These are phyloP conservation scores for Rutilus rutilus DNA, from an alignment of 2,113 vertebrate species.

Conservation along the genomic window DNA sequence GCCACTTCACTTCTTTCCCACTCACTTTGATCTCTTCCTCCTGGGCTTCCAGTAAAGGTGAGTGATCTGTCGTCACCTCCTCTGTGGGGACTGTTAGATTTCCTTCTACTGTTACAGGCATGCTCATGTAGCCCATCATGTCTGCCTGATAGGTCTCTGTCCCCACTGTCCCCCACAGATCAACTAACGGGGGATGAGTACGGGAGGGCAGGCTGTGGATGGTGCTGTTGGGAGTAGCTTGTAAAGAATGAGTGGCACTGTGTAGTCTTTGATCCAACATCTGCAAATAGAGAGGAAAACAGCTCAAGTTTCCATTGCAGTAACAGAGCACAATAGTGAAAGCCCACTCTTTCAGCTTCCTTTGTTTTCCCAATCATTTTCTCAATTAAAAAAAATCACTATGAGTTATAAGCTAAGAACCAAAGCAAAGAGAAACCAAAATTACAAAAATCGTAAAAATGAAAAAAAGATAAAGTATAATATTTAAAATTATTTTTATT, in stretches of 20 bases:
- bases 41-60: constrained; percentile 84
- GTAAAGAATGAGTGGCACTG: constrained; percentile 78
- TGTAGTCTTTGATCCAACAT: constrained; percentile 76
- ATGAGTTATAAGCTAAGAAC: background rate
- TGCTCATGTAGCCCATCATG: constrained; percentile 80
- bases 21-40: constrained; percentile 80
- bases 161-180: constrained; percentile 85
- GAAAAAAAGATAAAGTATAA: background rate
- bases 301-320: background rate
- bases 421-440: background rate
- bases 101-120: constrained; percentile 79
- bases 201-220: constrained; percentile 79
- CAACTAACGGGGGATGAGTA: constrained; percentile 83
- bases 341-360: background rate
- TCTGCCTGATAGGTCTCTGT: constrained; percentile 78
- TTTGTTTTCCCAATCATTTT: background rate
- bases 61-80: constrained; percentile 82
- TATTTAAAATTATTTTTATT: background rate
- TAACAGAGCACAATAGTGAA: background rate
- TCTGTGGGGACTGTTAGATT: constrained; percentile 72
- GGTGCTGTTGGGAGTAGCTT: constrained; percentile 82
- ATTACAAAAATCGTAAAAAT: background rate
- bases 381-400: background rate
- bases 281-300: constrained; percentile 58
- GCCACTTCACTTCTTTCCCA: background rate